Conservation (phyloP, 2,113 vertebrate species). For the Peromyscus polionotus region DNA sequence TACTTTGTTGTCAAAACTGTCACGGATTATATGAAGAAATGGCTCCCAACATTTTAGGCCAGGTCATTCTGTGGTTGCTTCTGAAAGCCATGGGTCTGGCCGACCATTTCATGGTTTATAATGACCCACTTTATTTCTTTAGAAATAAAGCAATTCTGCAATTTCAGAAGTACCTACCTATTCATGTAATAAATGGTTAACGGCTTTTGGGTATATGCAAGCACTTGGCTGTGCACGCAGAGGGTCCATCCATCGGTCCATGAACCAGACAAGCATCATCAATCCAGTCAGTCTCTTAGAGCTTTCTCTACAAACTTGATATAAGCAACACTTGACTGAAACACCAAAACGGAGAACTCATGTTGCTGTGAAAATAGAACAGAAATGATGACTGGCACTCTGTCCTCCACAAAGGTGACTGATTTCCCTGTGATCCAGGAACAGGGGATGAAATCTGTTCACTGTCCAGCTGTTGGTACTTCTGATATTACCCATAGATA, state of each 20-base stretch:
- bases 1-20: background rate
- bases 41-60: background rate
- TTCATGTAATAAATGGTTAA: background rate
- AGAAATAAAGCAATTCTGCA: background rate
- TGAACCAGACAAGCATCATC: background rate
- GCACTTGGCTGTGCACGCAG: background rate
- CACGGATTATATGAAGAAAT: background rate
- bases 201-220: background rate
- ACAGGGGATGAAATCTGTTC: background rate
- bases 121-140: background rate
- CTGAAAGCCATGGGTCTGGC: background rate
- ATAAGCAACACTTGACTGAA: background rate
- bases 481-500: background rate
- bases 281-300: background rate
- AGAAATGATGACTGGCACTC: background rate
- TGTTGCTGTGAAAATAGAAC: background rate
- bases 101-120: background rate
- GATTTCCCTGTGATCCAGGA: background rate
- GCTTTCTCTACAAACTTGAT: background rate
- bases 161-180: background rate
- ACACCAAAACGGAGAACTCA: background rate
- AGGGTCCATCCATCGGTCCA: background rate
- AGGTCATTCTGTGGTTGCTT: constrained; percentile 15
- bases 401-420: background rate
- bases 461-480: background rate